Base-by-base conservation (phyloP, 2,888 invertebrate species). In the Cantharis lateralis region DNA sequence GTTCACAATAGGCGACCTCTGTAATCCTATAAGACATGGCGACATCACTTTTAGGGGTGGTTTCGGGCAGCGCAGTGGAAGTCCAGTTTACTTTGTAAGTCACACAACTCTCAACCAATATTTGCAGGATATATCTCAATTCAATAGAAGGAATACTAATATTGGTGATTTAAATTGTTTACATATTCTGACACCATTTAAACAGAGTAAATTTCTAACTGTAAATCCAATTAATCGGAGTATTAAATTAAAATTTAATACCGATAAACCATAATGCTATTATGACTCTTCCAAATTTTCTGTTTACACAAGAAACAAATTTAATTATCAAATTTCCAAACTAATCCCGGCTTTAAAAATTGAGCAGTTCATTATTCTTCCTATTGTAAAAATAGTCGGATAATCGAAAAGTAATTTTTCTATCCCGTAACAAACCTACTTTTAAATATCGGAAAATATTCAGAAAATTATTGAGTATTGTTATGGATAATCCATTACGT, bases 1-100 rank as follows among this genome's bases (percentile, higher is more conserved):
- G 84, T 84, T 83, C 84, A 84, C 84, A 83, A 84, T 83, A 82
- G 83, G 80, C 80, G 81, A 82, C 82, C 82, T 82, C 78, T 76
- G 81, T 84, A 84, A 84, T 83, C 84, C 83, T 82, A 83, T 83
- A 82, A 82, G 81, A 78, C 82, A 82, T 81, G 80, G 80, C 78
- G 81, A 81, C 82, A 82, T 82, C 82, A 81, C 82, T 81, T 81
- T 81, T 80, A 78, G 80, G 77, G 76, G 66, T 68, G 66, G 68
- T 48, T 66, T 61, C 71, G 75, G 71, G 70, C 69, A 68, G 28
- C 66, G 26, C 48, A 62, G 68, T 75, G 68, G 64, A 70, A 77
- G 79, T 81, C 78, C 75, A 76, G 82, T 83, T 82, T 82, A 82
- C 82, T 82, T 83, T 82, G 82, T 78, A 82, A 82, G 81, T 80